Evolutionary conservation across 2,113 vertebrate genomes (phyloP).

Genomic region (Mellivora capensis): DNA sequence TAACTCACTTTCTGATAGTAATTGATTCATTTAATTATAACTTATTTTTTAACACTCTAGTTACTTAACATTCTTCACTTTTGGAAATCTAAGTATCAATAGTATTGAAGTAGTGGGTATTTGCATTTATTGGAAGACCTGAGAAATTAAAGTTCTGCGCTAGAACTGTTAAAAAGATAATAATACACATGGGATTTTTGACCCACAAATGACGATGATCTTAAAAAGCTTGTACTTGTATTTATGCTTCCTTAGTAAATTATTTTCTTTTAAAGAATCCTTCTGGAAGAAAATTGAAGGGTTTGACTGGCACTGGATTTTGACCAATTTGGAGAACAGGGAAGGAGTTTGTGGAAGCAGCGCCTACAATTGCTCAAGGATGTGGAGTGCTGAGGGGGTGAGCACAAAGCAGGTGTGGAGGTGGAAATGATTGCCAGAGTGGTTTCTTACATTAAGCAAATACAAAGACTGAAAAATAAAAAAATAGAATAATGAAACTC

Average conservation of each 20-base stretch:
- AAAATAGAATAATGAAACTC: background rate
- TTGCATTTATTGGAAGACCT: background rate
- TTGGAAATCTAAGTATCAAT: background rate
- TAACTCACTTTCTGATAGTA: background rate
- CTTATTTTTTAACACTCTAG: background rate
- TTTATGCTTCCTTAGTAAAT: background rate
- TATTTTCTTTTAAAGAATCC: background rate
- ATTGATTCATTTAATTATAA: background rate
- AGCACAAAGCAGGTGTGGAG: background rate
- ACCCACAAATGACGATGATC: background rate
- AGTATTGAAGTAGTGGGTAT: background rate
- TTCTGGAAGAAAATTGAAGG: background rate
- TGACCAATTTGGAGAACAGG: background rate
- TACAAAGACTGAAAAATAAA: background rate
- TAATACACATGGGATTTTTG: background rate
- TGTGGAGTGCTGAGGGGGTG: background rate
- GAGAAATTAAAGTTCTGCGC: background rate
- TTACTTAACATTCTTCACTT: background rate
- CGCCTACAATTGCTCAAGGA: background rate
- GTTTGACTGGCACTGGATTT: background rate
- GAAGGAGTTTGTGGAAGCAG: background rate
- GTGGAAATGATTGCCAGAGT: too few species aligned
- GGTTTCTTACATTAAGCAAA: background rate
- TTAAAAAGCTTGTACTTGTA: background rate
- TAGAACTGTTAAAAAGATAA: background rate